Evolutionary conservation across 35 echinoderm and acorn worm species (phyloP).

Genomic region (Patiria miniata): DNA sequence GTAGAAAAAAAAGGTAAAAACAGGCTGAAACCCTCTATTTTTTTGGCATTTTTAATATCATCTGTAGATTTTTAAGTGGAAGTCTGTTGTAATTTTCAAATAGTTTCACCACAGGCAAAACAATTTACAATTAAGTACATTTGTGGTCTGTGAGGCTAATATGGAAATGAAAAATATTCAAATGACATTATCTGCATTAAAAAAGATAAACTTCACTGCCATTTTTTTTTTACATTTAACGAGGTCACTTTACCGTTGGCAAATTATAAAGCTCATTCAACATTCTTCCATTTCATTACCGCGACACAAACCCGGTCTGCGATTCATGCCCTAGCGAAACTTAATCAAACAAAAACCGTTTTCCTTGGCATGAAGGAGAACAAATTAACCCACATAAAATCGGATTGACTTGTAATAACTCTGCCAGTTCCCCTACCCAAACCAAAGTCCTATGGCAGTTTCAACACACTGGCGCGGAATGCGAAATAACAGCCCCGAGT

Average conservation of each 20-base stretch:
- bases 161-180: too few relatives aligned
- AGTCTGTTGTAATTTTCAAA: too few relatives aligned
- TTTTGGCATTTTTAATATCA: too few relatives aligned
- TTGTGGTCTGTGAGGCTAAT: too few relatives aligned
- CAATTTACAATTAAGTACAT: too few relatives aligned
- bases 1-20: too few relatives aligned
- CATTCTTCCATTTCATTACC: slow-evolving; percentile 1
- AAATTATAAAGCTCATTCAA: slow-evolving; percentile 10
- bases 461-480: slow-evolving; percentile 20
- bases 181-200: too few relatives aligned
- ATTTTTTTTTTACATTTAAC: too few relatives aligned
- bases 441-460: neutral
- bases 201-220: too few relatives aligned
- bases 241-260: neutral
- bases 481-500: neutral
- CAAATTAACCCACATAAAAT: neutral
- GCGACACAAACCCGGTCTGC: neutral
- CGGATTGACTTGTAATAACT: slow-evolving; percentile 31
- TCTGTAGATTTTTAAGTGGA: too few relatives aligned
- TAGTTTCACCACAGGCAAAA: too few relatives aligned
- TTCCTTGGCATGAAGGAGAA: neutral
- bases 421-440: neutral
- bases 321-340: neutral
- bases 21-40: too few relatives aligned
- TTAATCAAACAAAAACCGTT: slow-evolving; percentile 24